Conservation (phyloP, 2,888 invertebrate genomes). For the Dryadula phaetusa region DNA sequence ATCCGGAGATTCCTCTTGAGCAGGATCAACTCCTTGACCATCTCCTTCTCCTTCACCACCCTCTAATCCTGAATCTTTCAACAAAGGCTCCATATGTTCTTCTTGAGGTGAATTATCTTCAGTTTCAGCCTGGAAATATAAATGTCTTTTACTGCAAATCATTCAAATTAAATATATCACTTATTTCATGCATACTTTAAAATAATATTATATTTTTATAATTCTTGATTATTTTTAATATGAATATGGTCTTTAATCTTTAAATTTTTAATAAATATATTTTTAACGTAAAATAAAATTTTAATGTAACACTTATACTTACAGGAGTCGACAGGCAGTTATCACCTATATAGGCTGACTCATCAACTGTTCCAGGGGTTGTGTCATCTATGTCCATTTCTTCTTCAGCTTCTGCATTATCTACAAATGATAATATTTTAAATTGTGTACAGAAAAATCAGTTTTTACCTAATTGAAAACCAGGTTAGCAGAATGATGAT, state of each 20-base stretch:
- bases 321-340: conserved; percentile 81
- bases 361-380: conserved; percentile 66
- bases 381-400: conserved; percentile 81
- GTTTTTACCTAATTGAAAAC: background rate
- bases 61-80: conserved; percentile 68
- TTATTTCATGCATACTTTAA: too few relatives aligned
- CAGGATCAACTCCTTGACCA: conserved; percentile 60
- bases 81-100: conserved; percentile 68
- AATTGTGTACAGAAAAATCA: background rate
- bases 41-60: conserved; percentile 67
- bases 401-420: conserved; percentile 69
- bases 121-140: conserved; percentile 58
- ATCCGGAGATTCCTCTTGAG: conserved; percentile 78
- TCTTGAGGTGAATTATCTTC: conserved; percentile 74
- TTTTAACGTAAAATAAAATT: background rate
- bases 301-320: conserved; percentile 46
- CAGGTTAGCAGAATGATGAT: conserved; percentile 11
- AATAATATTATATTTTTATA: too few relatives aligned
- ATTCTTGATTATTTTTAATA: too few relatives aligned
- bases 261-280: too few relatives aligned
- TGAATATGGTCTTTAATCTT: too few relatives aligned
- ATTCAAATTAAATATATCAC: background rate
- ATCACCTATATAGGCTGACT: conserved; percentile 78
- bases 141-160: background rate
- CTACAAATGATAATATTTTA: conserved; percentile 44